Base-by-base conservation (phyloP, 2,888 invertebrate genomes). In the Hyalella azteca region DNA sequence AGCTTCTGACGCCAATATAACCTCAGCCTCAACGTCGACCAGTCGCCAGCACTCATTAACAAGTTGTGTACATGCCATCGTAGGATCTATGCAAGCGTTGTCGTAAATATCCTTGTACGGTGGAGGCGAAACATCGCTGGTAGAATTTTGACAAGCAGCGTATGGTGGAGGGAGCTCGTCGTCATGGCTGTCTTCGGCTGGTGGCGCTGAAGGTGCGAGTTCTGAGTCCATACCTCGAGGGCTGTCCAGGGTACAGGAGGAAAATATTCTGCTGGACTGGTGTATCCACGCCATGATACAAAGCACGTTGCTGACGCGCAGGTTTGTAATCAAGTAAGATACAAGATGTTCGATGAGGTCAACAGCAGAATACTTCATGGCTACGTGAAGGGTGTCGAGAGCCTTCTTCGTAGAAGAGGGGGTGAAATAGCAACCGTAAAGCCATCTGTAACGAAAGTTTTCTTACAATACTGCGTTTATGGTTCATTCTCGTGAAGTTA, bases 341-440 rank as follows among this genome's bases (percentile, higher is more conserved):
- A 93, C 91, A 86, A 93, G 93, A 80, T 91, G 90, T 84, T 91
- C 90, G 2, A 92, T 92, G 77, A 94, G 89, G 29, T 91, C 92
- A 7, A 91, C 90, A 85, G 94, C 92, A 66, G 93, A 89, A 86
- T 94, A 93, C 86, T 93, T 92, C 86, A 93, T 92, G 32, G 93
- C 93, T 1, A 93, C 92, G 84, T 92, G 92, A 32, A 94, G 90
- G 0, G 94, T 91, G 54, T 91, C 90, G 32, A 94, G 89, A 5
- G 93, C 93, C 0, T 79, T 79, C 29, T 84, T 79, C 36, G 81
- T 76, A 45, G 79, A 79, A 66, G 78, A 79, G 36, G 80, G 60
- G 11, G 77, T 76, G 77, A 79, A 84, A 73, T 78, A 79, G 29
- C 73, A 78, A 29, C 81, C 80, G 78, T 84, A 84, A 41, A 84